A percentile compares a stretch with the other conserved stretches of the same genome.
Evolutionary conservation across 2,888 invertebrate species (phyloP).

Genomic region (Fragum whitleyi): DNA sequence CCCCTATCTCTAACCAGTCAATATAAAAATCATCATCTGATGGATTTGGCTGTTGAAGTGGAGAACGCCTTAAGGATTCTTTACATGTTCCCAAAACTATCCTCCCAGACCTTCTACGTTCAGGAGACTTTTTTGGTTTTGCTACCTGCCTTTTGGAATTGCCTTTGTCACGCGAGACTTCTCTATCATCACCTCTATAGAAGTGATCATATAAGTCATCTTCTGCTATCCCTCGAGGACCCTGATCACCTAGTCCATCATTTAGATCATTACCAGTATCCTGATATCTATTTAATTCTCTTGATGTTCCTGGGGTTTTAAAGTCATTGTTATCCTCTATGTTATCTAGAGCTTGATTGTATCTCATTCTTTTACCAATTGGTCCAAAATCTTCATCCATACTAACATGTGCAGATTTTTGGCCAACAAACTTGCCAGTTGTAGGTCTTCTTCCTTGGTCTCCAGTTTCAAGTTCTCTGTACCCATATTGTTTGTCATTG

Average conservation of each 20-base stretch:
- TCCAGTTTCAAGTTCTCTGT: too few species aligned
- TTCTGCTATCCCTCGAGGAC: not conserved
- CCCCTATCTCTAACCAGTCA: not conserved
- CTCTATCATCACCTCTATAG: too few species aligned
- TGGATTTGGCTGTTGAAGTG: not conserved
- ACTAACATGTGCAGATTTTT: not conserved
- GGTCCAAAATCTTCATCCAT: not conserved
- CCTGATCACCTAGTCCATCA: too few species aligned
- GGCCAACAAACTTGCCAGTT: too few species aligned
- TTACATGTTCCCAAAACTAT: not conserved
- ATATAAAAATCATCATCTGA: not conserved
- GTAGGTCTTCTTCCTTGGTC: too few species aligned
- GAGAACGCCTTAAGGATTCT: not conserved
- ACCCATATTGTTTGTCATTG: too few species aligned
- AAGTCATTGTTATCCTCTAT: too few species aligned
- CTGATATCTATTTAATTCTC: too few species aligned
- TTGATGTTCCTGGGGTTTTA: too few species aligned
- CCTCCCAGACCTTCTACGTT: not conserved
- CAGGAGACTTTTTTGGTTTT: not conserved
- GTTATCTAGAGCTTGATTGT: not conserved
- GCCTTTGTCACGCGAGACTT: too few species aligned
- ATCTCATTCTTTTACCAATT: not conserved
- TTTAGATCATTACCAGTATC: too few species aligned
- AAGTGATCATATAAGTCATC: not conserved
- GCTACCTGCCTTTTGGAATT: not conserved